Base-by-base conservation (phyloP, 2,797 vertebrate species). In the Crocodylus rhombifer region DNA sequence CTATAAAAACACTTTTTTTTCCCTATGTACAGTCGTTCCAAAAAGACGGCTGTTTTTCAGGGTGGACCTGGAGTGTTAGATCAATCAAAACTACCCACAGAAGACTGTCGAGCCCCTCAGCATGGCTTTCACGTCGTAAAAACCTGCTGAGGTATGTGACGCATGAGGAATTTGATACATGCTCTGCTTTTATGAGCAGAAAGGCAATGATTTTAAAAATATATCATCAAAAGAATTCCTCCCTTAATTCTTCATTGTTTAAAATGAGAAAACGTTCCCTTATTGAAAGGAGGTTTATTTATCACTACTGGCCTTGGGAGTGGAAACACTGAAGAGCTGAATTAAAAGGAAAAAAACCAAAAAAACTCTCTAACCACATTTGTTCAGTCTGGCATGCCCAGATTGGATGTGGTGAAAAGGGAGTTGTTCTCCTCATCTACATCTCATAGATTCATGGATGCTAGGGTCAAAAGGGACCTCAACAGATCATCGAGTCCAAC, bases 271-370 rank as follows among this genome's bases (percentile, higher is more conserved):
- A 60, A 3, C 7, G 10, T 78, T 86, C 81, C 89, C 67, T 75
- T 64, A 76, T 86, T 55, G 84, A 33, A 12, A 60, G 51, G 81
- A 55, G 65, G 23, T 57, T 51, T 84, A 3, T 77, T 91, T 76
- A 73, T 63, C 56, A 33, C 0, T 0, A 63, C 42, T 51, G 42
- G 42, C 42, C 42, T 51, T 51, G 42, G 42, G 42, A 51, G 42
- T 51, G 42, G 42, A 51, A 51, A 51, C 42, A 51, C 11, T 3
- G 10, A 51, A 51, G 42, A 51, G 10, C 42, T 51, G 42, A 51
- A 51, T 51, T 51, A 51, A 51, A 51, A 51, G 42, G 42, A 10
- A 9, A 42, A 42, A 51, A 10, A 6, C 6, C 33, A 51, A 51
- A 51, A 51, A 51, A 51, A 10, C 42, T 51, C 42, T 51, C 42